Evolutionary conservation across 2,797 vertebrate species (phyloP), one percentile per base, ranked within the genome.

Genomic region (Cephalopachus bancanus): DNA sequence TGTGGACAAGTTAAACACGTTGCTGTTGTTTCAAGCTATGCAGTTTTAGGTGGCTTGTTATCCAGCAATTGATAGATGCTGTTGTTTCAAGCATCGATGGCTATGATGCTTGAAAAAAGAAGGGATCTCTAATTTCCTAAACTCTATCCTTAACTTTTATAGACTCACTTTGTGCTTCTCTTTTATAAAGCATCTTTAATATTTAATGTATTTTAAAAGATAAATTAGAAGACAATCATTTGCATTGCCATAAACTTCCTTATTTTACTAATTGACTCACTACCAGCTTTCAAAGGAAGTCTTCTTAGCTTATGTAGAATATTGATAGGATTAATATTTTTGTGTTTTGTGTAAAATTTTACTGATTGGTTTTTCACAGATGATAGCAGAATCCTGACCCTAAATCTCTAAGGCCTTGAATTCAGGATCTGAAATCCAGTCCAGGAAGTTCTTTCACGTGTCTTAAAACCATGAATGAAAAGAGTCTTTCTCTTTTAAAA

Each of bases 381-480:
- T 53, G 14, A 22, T 53, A 53, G 60, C n/a, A 86, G 28, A 93
- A 24, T 65, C 67, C 10, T 64, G 22, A 86, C 33, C 55, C 57
- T 64, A 75, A 60, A 16, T 64, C 22, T 28, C 33, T 3, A 1
- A 17, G 72, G 12, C 2, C 28, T 22, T 86, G 7, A 10, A 11
- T n/a, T 78, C 20, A 85, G 67, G 33, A 28, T 53, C 85, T 67
- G 33, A 95, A 95, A 83, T 80, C n/a, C 17, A 60, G n/a, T 51
- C 33, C 4, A 69, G 62, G 3, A 76, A 92, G 8, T 60, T 10
- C 12, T 24, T 57, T 30, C 20, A 44, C 8, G 44, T 83, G 76
- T 91, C 37, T 93, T 53, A 91, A 69, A 69, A 89, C 10, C 26
- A 78, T 57, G 15, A 83, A 53, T 37, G 24, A 7, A 53, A 92